Percentiles rank a stretch among this genome's conserved stretches.
Conservation (phyloP, 92 coral and sea anemone species). For the Paragorgia papillata region DNA sequence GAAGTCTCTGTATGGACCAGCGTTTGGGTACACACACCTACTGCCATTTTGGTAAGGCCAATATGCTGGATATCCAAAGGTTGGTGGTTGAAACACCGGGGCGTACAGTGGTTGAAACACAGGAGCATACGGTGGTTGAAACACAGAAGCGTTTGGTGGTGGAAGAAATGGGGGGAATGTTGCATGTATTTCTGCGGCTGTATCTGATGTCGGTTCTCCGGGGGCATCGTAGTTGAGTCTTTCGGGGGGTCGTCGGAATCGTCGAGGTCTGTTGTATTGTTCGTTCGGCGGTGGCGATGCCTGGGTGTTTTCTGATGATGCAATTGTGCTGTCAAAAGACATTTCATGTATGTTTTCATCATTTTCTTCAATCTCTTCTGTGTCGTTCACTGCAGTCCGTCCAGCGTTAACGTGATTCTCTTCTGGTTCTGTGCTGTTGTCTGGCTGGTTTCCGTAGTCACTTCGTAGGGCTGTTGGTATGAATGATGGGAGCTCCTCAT, state of each 20-base stretch:
- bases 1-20: not conserved
- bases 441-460: not conserved
- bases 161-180: constrained; percentile 15
- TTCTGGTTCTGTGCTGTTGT: not conserved
- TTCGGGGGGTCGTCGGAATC: constrained; percentile 37
- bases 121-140: constrained; percentile 8
- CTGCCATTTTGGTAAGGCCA: not conserved
- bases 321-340: not conserved
- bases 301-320: not conserved
- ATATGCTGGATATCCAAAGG: not conserved
- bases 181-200: constrained; percentile 10
- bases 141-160: not conserved
- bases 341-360: not conserved
- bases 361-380: not conserved
- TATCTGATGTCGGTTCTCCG: constrained; percentile 37
- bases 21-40: not conserved
- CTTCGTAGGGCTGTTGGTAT: not conserved
- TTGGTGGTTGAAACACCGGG: not conserved
- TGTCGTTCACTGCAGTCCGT: not conserved
- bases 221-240: constrained; percentile 42
- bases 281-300: not conserved
- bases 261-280: constrained; percentile 17
- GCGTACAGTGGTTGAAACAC: not conserved
- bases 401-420: not conserved
- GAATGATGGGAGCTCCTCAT: constrained; percentile 13